phyloP scores from a whole-genome alignment of 2,113 vertebrate genomes.

The Athene cunicularia region DNA sequence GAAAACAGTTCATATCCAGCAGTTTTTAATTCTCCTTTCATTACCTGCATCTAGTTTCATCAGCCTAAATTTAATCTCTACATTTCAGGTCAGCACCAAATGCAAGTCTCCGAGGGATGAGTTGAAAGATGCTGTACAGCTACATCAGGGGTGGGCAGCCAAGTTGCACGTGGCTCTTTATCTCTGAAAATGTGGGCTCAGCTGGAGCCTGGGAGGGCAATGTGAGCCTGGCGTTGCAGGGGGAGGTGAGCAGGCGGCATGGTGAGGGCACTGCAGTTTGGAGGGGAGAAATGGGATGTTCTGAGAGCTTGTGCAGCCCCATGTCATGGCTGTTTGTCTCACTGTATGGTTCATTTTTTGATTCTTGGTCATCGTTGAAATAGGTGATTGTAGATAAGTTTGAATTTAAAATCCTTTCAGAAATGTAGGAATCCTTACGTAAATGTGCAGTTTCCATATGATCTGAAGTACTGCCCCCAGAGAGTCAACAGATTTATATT shows the following conservation, averaged over 20 bases:
- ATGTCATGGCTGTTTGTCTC: accelerated
- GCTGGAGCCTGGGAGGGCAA: neutral
- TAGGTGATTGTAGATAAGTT: neutral
- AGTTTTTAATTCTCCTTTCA: neutral
- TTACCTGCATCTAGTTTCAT: neutral
- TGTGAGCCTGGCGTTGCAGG: accelerated
- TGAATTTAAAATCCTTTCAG: neutral
- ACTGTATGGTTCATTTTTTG: neutral
- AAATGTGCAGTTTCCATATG: neutral
- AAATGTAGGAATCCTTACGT: neutral
- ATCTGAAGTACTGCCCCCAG: neutral
- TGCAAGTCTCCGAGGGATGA: accelerated
- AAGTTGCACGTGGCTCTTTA: accelerated
- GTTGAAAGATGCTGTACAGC: neutral
- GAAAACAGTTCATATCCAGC: neutral
- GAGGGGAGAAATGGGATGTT: neutral
- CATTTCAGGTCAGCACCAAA: neutral
- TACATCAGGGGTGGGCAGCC: neutral
- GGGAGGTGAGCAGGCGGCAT: accelerated
- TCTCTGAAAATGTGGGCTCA: accelerated
- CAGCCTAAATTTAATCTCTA: neutral
- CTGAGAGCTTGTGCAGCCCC: neutral
- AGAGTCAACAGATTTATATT: neutral
- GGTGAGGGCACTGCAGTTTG: too few species aligned
- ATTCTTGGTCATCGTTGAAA: neutral